Base-by-base conservation (phyloP, 2,113 vertebrate genomes). In the Paracyprichromis sp. region DNA sequence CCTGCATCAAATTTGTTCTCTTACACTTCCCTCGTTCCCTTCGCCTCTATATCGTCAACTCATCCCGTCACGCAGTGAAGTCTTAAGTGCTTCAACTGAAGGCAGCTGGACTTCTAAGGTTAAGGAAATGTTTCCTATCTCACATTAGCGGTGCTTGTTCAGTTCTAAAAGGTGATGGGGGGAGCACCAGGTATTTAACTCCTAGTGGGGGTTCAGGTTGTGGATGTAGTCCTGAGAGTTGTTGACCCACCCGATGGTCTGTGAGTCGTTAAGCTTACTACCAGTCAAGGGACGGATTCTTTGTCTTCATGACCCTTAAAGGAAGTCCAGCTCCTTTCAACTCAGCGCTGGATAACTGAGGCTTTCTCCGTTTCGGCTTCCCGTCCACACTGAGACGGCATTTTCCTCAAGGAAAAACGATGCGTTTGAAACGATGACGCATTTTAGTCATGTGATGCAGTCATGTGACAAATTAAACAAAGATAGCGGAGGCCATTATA, bases 321-420 rank as follows among this genome's bases (percentile, higher is more conserved):
- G 21, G 8, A 73, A 45, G 13, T 26, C 69, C 11, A 69, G 34
- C 19, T 69, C 34, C 7, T 21, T 69, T 69, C 34, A 0, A 13
- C 61, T 69, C 34, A 40, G 36, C n/a, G 7, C 69, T 26, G 21
- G 21, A 43, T 26, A 24, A 26, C 21, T 26, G 69, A 59, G 0
- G 56, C 56, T 59, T 16, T 59, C 56, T 6, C 56, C 56, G 2
- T 9, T 59, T 59, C 31, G 56, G 14, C 56, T 4, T 59, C 56
- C 26, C 14, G 26, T 59, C 0, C 56, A 29, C 56, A 2, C 8
- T 0, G 13, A 56, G 21, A 31, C 14, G 1, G 0, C 26, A 1
- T 59, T 59, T 59, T 9, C 14, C 56, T 59, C 1, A 59, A 59
- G 56, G 56, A 59, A 31, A 59, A 31, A 17, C 14, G 14, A 59